Evolutionary conservation across 2,113 vertebrate species (phyloP).

Genomic region (Muntiacus reevesi): DNA sequence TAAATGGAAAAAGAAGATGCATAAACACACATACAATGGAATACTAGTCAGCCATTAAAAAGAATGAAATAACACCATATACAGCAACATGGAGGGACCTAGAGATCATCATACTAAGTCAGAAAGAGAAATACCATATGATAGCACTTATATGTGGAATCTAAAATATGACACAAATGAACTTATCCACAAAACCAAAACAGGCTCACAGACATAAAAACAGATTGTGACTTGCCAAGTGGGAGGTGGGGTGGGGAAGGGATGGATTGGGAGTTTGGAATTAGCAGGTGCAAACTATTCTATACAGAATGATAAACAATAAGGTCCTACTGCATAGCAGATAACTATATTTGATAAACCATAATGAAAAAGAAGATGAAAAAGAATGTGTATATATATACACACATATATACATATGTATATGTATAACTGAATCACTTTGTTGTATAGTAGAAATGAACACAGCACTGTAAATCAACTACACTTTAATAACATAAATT

Average conservation of each 20-base stretch:
- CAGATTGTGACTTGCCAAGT: neutral
- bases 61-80: neutral
- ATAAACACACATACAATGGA: neutral
- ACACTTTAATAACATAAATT: neutral
- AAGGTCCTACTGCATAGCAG: neutral
- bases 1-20: neutral
- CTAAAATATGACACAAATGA: neutral
- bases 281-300: neutral
- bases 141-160: neutral
- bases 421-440: neutral
- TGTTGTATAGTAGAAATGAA: neutral
- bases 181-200: neutral
- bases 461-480: neutral
- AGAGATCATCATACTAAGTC: neutral
- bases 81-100: no score
- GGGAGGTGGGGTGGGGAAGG: neutral
- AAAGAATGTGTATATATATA: neutral
- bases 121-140: neutral
- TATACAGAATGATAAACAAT: neutral
- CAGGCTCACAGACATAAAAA: neutral
- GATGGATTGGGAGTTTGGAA: neutral
- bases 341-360: neutral
- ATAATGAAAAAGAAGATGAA: neutral
- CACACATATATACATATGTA: neutral
- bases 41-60: neutral